These are phyloP conservation scores for Lasioglossum marginatum DNA, from an alignment of 2,888 invertebrate genomes.

Conservation along the genomic window DNA sequence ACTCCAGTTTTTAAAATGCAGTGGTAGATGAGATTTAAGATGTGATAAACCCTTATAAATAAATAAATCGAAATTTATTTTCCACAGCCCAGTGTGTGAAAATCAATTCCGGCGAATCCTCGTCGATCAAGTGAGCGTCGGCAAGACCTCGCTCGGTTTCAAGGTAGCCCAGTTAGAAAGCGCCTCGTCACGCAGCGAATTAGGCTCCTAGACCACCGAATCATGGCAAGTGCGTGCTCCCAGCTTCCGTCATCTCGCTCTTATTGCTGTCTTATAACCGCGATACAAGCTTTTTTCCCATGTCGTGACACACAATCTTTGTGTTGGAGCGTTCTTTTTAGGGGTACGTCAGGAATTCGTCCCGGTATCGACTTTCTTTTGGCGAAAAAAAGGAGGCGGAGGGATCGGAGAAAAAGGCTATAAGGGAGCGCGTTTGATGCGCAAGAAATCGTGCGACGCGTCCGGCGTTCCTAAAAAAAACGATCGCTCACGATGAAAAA, in stretches of 20 bases:
- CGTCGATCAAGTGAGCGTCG: background rate
- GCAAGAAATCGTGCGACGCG: conserved; percentile 23
- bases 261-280: conserved; percentile 2
- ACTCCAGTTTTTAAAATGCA: background rate
- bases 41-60: background rate
- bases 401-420: conserved; percentile 1
- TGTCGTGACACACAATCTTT: conserved; percentile 31
- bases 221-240: background rate
- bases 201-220: background rate
- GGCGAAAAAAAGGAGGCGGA: conserved; percentile 8
- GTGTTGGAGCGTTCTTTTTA: background rate
- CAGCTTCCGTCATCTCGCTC: background rate
- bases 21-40: background rate
- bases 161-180: background rate
- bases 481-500: background rate
- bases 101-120: background rate
- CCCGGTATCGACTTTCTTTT: conserved; percentile 23
- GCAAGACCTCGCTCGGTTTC: background rate
- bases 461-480: background rate
- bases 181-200: background rate
- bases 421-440: background rate
- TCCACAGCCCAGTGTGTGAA: background rate
- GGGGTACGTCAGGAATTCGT: conserved; percentile 21
- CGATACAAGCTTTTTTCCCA: conserved; percentile 31
- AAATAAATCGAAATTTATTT: background rate